Conservation (phyloP, 1,140 invertebrate genomes). For the Probaryconus sp. region DNA sequence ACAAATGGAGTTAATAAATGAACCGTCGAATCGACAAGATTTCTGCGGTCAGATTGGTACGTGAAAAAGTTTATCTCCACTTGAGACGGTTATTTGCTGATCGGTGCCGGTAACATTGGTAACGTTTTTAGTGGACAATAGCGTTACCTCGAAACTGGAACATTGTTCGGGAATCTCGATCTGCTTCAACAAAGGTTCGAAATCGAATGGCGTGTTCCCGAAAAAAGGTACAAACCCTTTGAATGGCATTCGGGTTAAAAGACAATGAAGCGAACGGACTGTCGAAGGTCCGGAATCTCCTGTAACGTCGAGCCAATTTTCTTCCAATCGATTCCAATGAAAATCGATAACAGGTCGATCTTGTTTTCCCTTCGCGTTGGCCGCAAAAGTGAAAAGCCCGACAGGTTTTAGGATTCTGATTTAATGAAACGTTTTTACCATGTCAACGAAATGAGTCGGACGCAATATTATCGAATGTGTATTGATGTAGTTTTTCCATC, state of each 20-base stretch:
- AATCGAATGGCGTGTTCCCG: conserved; percentile 34
- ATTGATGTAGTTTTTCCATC: too few species aligned
- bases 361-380: conserved; percentile 16
- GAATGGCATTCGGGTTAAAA: conserved; percentile 14
- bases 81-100: conserved; percentile 45
- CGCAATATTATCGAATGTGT: background rate
- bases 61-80: conserved; percentile 39
- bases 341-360: conserved; percentile 20
- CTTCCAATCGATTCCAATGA: conserved; percentile 19
- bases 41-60: conserved; percentile 6
- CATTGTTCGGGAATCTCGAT: conserved; percentile 31
- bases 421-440: conserved; percentile 18
- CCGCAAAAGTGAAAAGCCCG: conserved; percentile 15
- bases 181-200: conserved; percentile 26
- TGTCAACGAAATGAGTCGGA: conserved; percentile 1
- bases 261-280: conserved; percentile 33
- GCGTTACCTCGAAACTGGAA: conserved; percentile 18
- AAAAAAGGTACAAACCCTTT: conserved; percentile 22
- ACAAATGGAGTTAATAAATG: conserved; percentile 36
- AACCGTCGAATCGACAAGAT: conserved; percentile 38
- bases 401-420: conserved; percentile 18
- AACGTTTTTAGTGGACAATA: conserved; percentile 29
- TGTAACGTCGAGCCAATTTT: conserved; percentile 33
- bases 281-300: conserved; percentile 15
- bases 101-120: conserved; percentile 25